Conservation (phyloP, 2,113 vertebrate species). For the Myrmophylax atrothorax region DNA sequence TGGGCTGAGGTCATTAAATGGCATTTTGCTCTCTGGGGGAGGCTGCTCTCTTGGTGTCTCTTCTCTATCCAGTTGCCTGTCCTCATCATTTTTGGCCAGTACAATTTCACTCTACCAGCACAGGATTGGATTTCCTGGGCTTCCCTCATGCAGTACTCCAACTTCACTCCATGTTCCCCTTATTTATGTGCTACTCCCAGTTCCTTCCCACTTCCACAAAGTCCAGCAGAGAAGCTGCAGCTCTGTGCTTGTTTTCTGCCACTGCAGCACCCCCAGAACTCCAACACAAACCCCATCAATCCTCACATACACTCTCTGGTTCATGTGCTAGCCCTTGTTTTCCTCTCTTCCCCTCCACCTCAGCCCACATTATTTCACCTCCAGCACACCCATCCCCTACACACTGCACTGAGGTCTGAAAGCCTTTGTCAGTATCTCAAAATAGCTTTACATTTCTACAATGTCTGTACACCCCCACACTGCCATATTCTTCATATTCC, state of each 20-base stretch:
- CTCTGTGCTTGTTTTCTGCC: background rate
- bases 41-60: background rate
- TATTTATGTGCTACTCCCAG: background rate
- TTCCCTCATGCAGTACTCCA: accelerated
- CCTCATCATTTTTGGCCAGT: background rate
- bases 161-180: background rate
- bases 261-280: background rate
- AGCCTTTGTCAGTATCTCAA: background rate
- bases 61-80: background rate
- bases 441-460: background rate
- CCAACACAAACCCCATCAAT: background rate
- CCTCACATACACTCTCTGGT: background rate
- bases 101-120: background rate
- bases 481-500: background rate
- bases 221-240: background rate
- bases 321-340: background rate
- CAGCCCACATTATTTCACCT: background rate
- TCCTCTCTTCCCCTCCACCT: background rate
- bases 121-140: background rate
- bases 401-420: background rate
- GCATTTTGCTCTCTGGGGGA: background rate
- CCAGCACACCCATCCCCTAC: background rate
- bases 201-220: background rate
- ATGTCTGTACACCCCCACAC: background rate
- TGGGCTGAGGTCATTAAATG: constrained; percentile 30